Conservation (phyloP, 2,797 vertebrate species). For the Cephalopachus bancanus region DNA sequence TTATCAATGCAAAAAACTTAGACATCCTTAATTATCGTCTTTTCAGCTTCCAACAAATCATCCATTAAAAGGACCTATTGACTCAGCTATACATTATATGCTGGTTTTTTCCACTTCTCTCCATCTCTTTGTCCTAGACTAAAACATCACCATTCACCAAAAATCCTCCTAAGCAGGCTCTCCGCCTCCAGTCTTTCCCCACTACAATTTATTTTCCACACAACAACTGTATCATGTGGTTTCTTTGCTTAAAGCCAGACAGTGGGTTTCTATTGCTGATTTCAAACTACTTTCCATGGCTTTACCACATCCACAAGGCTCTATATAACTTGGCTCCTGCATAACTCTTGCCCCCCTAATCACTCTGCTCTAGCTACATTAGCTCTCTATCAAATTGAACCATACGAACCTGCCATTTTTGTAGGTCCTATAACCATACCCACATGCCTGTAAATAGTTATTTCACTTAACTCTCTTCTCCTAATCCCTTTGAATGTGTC, state of each 20-base stretch:
- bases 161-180: not conserved
- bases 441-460: not conserved
- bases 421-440: not conserved
- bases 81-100: not conserved
- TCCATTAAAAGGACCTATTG: not conserved
- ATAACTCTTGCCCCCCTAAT: not conserved
- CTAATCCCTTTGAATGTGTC: not conserved
- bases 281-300: not conserved
- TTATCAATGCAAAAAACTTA: not conserved
- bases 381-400: not conserved
- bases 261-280: not conserved
- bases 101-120: not conserved
- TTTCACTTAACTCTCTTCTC: not conserved
- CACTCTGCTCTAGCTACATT: not conserved
- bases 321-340: not conserved
- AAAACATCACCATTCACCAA: not conserved
- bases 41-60: not conserved
- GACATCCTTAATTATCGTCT: not conserved
- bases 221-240: not conserved
- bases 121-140: not conserved
- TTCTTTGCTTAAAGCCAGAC: not conserved
- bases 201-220: not conserved
- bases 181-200: not conserved
- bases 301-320: not conserved
- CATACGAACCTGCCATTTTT: not conserved